phyloP scores from a whole-genome alignment of 2,888 invertebrate species.

The Acleris sparsana region DNA sequence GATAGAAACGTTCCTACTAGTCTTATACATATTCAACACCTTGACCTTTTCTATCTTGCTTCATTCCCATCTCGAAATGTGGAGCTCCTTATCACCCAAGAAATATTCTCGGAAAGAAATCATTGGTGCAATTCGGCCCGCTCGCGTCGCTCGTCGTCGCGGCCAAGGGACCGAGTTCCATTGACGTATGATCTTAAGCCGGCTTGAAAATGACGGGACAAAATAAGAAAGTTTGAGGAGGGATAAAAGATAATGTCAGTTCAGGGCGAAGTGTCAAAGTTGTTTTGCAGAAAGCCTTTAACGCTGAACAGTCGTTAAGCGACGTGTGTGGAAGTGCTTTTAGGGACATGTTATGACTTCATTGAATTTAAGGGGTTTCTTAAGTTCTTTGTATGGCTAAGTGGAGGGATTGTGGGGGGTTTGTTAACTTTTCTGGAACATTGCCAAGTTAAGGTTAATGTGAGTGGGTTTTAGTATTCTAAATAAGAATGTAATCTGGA shows the following conservation, averaged over 20 bases:
- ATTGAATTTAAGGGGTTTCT: slow-evolving; percentile 31
- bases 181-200: slow-evolving; percentile 23
- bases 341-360: slow-evolving; percentile 30
- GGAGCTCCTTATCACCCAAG: neutral
- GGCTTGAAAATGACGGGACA: slow-evolving; percentile 25
- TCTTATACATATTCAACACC: neutral
- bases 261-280: slow-evolving; percentile 26
- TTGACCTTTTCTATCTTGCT: neutral
- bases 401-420: neutral
- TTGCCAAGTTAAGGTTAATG: neutral
- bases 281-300: slow-evolving; percentile 33
- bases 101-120: slow-evolving; percentile 7
- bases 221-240: slow-evolving; percentile 25
- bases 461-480: neutral
- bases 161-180: slow-evolving; percentile 12
- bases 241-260: slow-evolving; percentile 29
- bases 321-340: slow-evolving; percentile 29
- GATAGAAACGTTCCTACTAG: neutral
- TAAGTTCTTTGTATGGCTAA: slow-evolving; percentile 9
- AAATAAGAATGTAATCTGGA: neutral
- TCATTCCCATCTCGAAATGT: neutral
- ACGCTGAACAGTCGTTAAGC: slow-evolving; percentile 31
- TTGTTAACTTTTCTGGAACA: slow-evolving; percentile 1
- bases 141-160: slow-evolving; percentile 8
- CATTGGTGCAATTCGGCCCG: slow-evolving; percentile 6